Percentiles rank a stretch among this genome's conserved stretches.
Conservation (phyloP, 2,113 vertebrate genomes). For the Prinia subflava region DNA sequence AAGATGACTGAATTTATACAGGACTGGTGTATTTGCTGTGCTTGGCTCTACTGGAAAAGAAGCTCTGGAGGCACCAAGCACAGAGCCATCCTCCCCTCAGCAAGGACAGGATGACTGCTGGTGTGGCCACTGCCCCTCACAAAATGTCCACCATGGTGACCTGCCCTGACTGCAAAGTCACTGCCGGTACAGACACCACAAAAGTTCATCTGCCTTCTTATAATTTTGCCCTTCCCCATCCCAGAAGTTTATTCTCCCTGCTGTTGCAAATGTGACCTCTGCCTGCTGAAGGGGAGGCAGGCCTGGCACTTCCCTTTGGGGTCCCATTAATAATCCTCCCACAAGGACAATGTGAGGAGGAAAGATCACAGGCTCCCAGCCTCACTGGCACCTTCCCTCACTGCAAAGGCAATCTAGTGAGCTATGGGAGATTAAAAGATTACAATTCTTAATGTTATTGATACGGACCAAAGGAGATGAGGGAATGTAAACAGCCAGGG, state of each 20-base stretch:
- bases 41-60: background rate
- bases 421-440: background rate
- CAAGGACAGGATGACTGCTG: background rate
- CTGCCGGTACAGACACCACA: background rate
- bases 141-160: background rate
- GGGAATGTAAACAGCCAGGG: background rate
- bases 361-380: background rate
- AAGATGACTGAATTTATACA: background rate
- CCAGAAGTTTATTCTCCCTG: background rate
- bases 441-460: background rate
- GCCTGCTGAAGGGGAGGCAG: background rate
- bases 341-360: background rate
- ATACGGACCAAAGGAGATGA: background rate
- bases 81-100: background rate
- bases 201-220: background rate
- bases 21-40: background rate
- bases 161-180: background rate
- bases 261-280: background rate
- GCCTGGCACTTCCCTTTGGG: background rate
- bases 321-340: background rate
- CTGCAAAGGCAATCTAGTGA: background rate
- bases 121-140: accelerated
- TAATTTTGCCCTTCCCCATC: background rate
- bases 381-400: background rate
- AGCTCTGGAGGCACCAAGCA: background rate